A percentile compares a stretch with the other conserved stretches of the same genome.
Conservation (phyloP, 2,113 vertebrate species). For the Anhinga anhinga region DNA sequence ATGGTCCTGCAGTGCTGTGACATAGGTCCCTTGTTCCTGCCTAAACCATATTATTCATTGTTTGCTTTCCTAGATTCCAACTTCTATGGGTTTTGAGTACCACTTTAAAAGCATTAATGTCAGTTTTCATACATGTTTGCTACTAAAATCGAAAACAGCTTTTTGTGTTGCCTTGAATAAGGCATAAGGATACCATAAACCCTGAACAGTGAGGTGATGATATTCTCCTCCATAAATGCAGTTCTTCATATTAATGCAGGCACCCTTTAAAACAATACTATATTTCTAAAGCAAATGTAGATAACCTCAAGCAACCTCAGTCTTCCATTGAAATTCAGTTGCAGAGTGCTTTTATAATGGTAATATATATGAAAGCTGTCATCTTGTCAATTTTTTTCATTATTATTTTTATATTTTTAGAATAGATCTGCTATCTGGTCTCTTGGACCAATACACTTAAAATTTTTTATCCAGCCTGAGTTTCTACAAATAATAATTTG, state of each 20-base stretch:
- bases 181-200: not conserved
- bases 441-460: not conserved
- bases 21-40: not conserved
- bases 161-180: not conserved
- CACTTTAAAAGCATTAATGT: not conserved
- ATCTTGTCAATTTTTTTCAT: not conserved
- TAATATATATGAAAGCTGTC: not conserved
- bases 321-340: not conserved
- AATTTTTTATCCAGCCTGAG: not conserved
- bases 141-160: not conserved
- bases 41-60: not conserved
- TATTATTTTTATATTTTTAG: not conserved
- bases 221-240: not conserved
- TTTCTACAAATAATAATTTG: not conserved
- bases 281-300: not conserved
- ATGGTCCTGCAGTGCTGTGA: not conserved
- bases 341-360: not conserved
- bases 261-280: not conserved
- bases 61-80: not conserved
- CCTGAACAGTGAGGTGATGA: not conserved
- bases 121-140: not conserved
- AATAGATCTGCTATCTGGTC: not conserved
- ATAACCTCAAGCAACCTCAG: not conserved
- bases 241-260: not conserved
- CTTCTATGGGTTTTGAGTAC: not conserved